Evolutionary conservation across 2,113 vertebrate genomes (phyloP), one percentile per base, ranked within the genome.

Genomic region (Myocastor coypus): DNA sequence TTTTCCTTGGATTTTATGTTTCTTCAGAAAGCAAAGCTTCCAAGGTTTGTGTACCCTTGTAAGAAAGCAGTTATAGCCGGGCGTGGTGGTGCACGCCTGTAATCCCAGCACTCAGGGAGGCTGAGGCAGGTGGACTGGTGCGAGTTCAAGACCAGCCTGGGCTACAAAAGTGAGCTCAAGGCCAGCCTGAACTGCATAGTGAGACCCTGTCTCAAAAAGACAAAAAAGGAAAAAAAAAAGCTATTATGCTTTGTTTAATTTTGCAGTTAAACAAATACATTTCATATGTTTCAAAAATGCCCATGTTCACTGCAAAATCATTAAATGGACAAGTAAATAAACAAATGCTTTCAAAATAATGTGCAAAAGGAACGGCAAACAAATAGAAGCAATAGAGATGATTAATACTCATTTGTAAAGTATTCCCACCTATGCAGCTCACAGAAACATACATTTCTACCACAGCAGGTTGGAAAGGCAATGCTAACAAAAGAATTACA

Each of bases 291-390:
- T 66, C 5, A 66, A 92, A 93, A 78, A 7, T 22, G 61, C 83
- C n/a, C 17, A 55, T 73, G 42, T 63, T 87, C 46, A 59, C 52
- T 89, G n/a, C 7, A 92, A 93, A 96, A 81, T 88, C 73, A 94
- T 64, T 59, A 78, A 61, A 61, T 83, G n/a, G 7, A n/a, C 50
- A 91, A 64, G n/a, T 32, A 24, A 95, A 57, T 37, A 64, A 82
- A 12, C 7, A 37, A 78, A 71, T 40, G 4, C 8, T 96, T 82
- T 12, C 30, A 61, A 64, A 71, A 92, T 13, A 90, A 78, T 1
- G 22, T 32, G 3, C 24, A 71, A 80, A 80, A 75, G 9, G 2
- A 92, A 87, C 16, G 73, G 24, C 88, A 96, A 86, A 20, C 13
- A n/a, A 95, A 83, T 2, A 55, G 14, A 71, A 50, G 81, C 24